Evolutionary conservation across 2,113 vertebrate genomes (phyloP).

Genomic region (Forbesichthys agassizii): DNA sequence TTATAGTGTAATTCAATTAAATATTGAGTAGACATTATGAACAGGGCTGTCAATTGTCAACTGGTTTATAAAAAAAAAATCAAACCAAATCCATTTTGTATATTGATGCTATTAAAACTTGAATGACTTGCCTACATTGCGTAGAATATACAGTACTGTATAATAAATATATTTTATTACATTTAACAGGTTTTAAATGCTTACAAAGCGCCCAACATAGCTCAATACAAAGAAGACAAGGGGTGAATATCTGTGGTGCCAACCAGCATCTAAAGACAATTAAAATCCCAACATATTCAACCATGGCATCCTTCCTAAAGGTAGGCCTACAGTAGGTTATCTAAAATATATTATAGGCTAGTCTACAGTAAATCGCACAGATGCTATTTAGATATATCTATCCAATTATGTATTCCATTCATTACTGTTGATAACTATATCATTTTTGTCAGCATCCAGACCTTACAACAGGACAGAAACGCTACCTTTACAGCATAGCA

Average conservation of each 20-base stretch:
- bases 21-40: too few species aligned
- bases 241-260: constrained; percentile 36
- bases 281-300: constrained; percentile 67
- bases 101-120: too few species aligned
- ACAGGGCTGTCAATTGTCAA: too few species aligned
- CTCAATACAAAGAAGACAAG: constrained; percentile 18
- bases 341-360: too few species aligned
- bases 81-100: too few species aligned
- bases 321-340: constrained; percentile 34
- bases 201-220: constrained; percentile 19
- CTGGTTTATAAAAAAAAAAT: too few species aligned
- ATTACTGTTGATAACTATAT: neutral
- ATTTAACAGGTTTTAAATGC: constrained; percentile 27
- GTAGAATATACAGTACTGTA: too few species aligned
- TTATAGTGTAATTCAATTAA: too few species aligned
- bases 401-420: constrained; percentile 21
- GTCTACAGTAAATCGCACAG: neutral
- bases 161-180: too few species aligned
- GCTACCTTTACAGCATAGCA: constrained; percentile 71
- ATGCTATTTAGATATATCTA: neutral
- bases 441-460: constrained; percentile 61
- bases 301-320: constrained; percentile 71
- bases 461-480: constrained; percentile 68
- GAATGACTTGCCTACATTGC: too few species aligned
- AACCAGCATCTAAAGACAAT: constrained; percentile 64